Evolutionary conservation across 2,888 invertebrate genomes (phyloP).

Genomic region (Lasioglossum oenotherae): DNA sequence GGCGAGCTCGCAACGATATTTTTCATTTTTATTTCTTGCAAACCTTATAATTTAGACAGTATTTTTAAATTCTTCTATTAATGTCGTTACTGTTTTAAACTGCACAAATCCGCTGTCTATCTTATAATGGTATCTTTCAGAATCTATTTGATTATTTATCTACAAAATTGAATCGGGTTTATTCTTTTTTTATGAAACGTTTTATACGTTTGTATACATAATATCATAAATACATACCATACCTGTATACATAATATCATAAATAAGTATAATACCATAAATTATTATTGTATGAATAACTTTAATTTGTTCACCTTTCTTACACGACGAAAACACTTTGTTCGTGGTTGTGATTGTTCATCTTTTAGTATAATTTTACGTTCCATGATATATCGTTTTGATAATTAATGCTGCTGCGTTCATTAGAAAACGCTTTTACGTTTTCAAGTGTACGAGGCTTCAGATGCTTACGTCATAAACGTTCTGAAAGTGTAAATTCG

Average conservation of each 20-base stretch:
- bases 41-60: neutral
- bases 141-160: neutral
- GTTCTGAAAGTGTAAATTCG: constrained; percentile 56
- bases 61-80: too few species aligned
- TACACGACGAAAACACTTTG: neutral
- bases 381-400: neutral
- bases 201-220: neutral
- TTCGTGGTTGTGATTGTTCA: neutral
- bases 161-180: neutral
- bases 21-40: neutral
- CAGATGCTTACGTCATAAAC: constrained; percentile 61
- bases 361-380: neutral
- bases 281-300: neutral
- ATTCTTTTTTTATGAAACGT: neutral
- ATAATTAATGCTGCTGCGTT: constrained; percentile 8
- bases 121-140: neutral
- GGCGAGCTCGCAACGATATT: constrained; percentile 29
- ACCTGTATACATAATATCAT: too few species aligned
- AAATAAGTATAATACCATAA: too few species aligned
- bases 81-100: too few species aligned
- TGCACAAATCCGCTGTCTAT: too few species aligned
- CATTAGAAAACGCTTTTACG: neutral
- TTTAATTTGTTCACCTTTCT: neutral
- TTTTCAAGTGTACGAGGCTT: constrained; percentile 30
- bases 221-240: neutral